phyloP scores from a whole-genome alignment of 2,888 invertebrate genomes.

The Cerceris rybyensis region DNA sequence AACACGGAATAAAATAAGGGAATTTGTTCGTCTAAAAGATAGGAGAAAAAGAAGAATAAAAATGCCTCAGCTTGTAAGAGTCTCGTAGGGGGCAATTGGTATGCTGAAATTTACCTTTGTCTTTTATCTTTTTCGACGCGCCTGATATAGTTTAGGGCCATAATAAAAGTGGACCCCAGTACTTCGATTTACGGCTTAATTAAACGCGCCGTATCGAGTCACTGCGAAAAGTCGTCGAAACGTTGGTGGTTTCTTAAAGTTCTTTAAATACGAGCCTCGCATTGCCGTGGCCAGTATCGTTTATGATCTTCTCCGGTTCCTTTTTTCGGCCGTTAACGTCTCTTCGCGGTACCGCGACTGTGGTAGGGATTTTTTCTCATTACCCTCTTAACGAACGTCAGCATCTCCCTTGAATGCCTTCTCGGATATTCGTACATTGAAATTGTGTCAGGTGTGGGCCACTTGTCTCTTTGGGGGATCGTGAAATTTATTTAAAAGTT shows the following conservation, averaged over 20 bases:
- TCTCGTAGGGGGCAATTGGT: conserved; percentile 24
- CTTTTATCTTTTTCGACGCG: conserved; percentile 50
- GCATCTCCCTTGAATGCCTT: background rate
- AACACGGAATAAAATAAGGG: conserved; percentile 50
- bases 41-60: conserved; percentile 20
- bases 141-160: conserved; percentile 66
- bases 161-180: conserved; percentile 62
- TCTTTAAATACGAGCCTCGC: conserved; percentile 58
- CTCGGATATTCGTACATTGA: background rate
- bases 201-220: conserved; percentile 62
- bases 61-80: conserved; percentile 35
- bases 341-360: conserved; percentile 15
- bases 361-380: conserved; percentile 35
- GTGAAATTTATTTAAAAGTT: background rate
- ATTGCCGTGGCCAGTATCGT: conserved; percentile 29
- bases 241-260: conserved; percentile 56
- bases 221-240: conserved; percentile 54
- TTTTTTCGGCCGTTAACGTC: conserved; percentile 50
- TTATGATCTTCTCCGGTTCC: conserved; percentile 39
- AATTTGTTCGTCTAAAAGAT: conserved; percentile 19
- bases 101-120: conserved; percentile 28
- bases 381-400: conserved; percentile 14
- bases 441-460: background rate
- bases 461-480: background rate
- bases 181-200: conserved; percentile 73